Base-by-base conservation (phyloP, 2,797 vertebrate species). In the Aotus griseimembra region DNA sequence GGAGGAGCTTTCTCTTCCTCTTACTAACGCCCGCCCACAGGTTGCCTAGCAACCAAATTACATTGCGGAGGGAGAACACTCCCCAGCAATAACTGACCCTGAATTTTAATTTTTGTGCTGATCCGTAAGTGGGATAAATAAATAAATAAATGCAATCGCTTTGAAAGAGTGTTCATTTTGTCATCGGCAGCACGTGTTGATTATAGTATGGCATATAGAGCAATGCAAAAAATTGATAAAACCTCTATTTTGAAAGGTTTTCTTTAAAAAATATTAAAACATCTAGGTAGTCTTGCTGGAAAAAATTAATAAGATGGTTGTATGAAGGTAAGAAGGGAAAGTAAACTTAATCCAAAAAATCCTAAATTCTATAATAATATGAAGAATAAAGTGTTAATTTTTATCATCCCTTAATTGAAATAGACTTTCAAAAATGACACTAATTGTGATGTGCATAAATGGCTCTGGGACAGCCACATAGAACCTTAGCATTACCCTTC, bases 41-140 rank as follows among this genome's bases (percentile, higher is more conserved):
- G 98, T 99, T 98, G 97, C 98, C 97, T 98, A 90, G 99, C 98
- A 98, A 99, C 98, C 83, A 57, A 96, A 98, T 97, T 97, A 98
- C 98, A 97, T 93, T 95, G 96, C 96, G 97, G 96, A 91, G 95
- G 97, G 96, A 91, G 95, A 97, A 97, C 98, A 96, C 93, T 97
- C 96, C 98, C 97, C 97, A 97, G 97, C 95, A 98, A 96, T 98
- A 98, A 97, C 97, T 97, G 97, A 97, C 95, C 97, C 97, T 98
- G 97, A 95, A 98, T 98, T 96, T 98, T 98, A 98, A 98, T 98
- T 98, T 97, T 97, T 96, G 73, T 97, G 89, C 95, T 97, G 90
- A 91, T 96, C 97, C 96, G 97, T 96, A 79, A 97, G 97, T 94
- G 88, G 88, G 96, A 97, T 98, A 98, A 97, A 98, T 97, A 97